A percentile compares a stretch with the other conserved stretches of the same genome.
phyloP scores from a whole-genome alignment of 1,140 invertebrate species.

The Bombyx mandarina region DNA sequence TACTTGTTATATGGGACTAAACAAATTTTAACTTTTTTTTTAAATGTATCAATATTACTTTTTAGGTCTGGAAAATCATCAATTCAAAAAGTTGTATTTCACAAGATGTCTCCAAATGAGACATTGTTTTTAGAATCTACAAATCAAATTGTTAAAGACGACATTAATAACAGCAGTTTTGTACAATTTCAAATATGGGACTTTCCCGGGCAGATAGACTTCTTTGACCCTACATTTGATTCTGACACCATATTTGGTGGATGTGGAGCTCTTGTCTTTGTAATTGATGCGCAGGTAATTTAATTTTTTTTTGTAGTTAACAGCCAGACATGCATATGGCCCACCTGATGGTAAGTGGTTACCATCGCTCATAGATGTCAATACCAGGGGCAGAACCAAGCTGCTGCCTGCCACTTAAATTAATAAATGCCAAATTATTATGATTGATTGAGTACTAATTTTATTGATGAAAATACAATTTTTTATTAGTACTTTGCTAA shows the following conservation, averaged over 20 bases:
- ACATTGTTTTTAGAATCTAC: slow-evolving; percentile 99
- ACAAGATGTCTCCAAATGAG: slow-evolving; percentile 99
- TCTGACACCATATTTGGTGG: slow-evolving; percentile 95
- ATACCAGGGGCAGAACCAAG: no score
- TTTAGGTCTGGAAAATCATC: slow-evolving; percentile 99
- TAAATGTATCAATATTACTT: slow-evolving; percentile 12
- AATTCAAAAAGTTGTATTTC: slow-evolving; percentile 99
- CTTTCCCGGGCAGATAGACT: slow-evolving; percentile 98
- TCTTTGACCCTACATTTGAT: slow-evolving; percentile 97
- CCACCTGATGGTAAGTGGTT: no score
- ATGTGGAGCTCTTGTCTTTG: slow-evolving; percentile 97
- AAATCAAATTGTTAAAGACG: slow-evolving; percentile 98
- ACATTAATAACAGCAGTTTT: slow-evolving; percentile 97
- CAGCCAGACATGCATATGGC: no score
- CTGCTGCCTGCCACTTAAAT: no score
- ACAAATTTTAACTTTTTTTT: slow-evolving; percentile 1
- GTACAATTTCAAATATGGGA: slow-evolving; percentile 99
- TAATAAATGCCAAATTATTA: no score
- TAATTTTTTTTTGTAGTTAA: no score
- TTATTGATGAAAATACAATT: no score
- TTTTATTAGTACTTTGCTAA: no score
- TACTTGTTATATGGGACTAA: background rate
- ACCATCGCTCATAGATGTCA: no score
- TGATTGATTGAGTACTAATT: no score
- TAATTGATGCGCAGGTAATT: slow-evolving; percentile 96